Conservation (phyloP, 2,888 invertebrate genomes). For the Lepidochrysops patricia region DNA sequence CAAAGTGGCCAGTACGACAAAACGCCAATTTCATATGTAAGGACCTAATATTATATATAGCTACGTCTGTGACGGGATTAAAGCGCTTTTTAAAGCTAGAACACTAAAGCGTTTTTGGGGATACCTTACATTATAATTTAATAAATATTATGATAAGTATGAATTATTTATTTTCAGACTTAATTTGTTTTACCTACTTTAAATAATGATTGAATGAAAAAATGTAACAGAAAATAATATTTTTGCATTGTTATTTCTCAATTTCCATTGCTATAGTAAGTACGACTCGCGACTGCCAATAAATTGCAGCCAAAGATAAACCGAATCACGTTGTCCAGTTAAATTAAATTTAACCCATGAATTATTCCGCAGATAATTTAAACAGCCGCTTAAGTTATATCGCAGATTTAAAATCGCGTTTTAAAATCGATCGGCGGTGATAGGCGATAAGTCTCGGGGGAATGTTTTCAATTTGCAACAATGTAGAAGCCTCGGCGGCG, state of each 20-base stretch:
- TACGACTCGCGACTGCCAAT: not conserved
- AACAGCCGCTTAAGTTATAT: not conserved
- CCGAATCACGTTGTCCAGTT: not conserved
- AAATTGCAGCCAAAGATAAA: slow-evolving; percentile 3
- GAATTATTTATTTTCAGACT: too few relatives aligned
- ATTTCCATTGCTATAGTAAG: not conserved
- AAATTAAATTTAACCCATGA: not conserved
- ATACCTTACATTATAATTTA: too few relatives aligned
- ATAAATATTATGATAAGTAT: too few relatives aligned
- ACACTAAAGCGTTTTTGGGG: too few relatives aligned
- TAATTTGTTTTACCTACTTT: too few relatives aligned
- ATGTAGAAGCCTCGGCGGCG: not conserved
- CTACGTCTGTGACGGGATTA: too few relatives aligned
- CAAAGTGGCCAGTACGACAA: too few relatives aligned
- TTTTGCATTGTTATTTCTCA: not conserved
- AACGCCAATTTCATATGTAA: too few relatives aligned
- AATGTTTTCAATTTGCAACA: slow-evolving; percentile 7
- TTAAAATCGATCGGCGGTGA: not conserved
- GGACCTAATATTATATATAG: too few relatives aligned
- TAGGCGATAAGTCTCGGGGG: not conserved
- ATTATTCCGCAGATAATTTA: not conserved
- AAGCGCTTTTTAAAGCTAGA: too few relatives aligned
- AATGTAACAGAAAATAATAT: too few relatives aligned
- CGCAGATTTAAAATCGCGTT: not conserved
- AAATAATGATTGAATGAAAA: too few relatives aligned